Evolutionary conservation across 2,113 vertebrate genomes (phyloP), one percentile per base, ranked within the genome.

Genomic region (Etheostoma spectabile): DNA sequence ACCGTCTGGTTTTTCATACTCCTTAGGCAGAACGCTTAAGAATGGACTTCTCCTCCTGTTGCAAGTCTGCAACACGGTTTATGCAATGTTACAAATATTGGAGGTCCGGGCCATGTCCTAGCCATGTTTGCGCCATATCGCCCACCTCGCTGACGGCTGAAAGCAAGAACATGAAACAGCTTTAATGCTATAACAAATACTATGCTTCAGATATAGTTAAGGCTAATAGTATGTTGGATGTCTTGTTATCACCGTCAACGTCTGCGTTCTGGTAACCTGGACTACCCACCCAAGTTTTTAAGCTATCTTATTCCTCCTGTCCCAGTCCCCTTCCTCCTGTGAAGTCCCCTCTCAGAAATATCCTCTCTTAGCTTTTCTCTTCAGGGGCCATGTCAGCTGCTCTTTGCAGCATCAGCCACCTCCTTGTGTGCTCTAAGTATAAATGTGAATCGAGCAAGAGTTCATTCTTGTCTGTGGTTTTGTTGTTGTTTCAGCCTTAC

Each of bases 401-500:
- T 74, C 27, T 73, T 46, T 22, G 45, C 55, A 56, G 68, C 30
- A 19, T 65, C 73, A 60, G 75, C 22, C 67, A 2, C 80, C 77
- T 88, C 75, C 85, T 87, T 24, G 51, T 86, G 19, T 48, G 4
- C 30, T 30, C 3, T 30, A 18, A 45, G 53, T 63, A 27, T 55
- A 18, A 60, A 53, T 57, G 24, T 79, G 56, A 63, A 46, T 49
- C 55, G n/a, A 30, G 49, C 62, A 55, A 64, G 16, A 49, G 45
- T 13, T 80, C 30, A 82, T 2, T 75, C 18, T 35, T 72, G 8
- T 51, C 16, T 77, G 71, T 53, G 59, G 11, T 75, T 57, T 45
- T 59, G 27, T 67, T 74, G 33, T 90, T n/a, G 75, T 92, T 80
- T 71, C 60, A 93, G 92, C 93, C 94, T 95, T 95, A 38, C 96